These are phyloP conservation scores for Pelobates cultripes DNA, from an alignment of 2,797 vertebrate genomes.

Conservation along the genomic window DNA sequence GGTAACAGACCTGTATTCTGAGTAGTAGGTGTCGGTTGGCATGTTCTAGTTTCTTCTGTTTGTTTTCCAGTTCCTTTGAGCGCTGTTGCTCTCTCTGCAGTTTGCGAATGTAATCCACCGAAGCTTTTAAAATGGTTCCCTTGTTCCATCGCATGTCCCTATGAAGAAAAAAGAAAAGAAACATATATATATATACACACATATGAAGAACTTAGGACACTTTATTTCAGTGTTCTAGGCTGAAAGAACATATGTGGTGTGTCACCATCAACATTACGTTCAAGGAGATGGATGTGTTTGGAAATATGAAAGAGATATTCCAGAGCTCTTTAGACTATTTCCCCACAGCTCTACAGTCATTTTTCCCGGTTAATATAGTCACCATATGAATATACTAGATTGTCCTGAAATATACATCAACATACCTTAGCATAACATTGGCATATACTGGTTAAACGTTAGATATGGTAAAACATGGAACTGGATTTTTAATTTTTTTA, in stretches of 20 bases:
- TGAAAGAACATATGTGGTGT: neutral
- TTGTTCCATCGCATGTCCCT: slow-evolving; percentile 99
- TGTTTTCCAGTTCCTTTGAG: slow-evolving; percentile 91
- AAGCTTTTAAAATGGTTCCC: slow-evolving; percentile 97
- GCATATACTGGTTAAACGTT: no score
- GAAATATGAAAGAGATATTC: neutral
- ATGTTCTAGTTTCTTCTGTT: slow-evolving; percentile 94
- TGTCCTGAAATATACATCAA: no score
- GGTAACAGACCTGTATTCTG: slow-evolving; percentile 86
- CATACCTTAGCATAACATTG: no score
- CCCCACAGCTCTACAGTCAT: no score
- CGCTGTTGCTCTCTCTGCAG: slow-evolving; percentile 93
- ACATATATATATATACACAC: no score
- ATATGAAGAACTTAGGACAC: no score
- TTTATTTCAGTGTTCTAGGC: neutral
- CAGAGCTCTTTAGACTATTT: no score
- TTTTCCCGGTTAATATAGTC: no score
- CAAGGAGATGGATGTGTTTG: neutral
- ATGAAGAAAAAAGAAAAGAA: neutral
- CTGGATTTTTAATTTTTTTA: no score
- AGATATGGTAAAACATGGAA: no score
- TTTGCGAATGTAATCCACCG: slow-evolving; percentile 95
- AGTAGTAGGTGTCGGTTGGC: slow-evolving; percentile 93
- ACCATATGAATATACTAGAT: no score
- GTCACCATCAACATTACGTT: neutral